Base-by-base conservation (phyloP, 2,888 invertebrate genomes). In the Scotopteryx bipunctaria region DNA sequence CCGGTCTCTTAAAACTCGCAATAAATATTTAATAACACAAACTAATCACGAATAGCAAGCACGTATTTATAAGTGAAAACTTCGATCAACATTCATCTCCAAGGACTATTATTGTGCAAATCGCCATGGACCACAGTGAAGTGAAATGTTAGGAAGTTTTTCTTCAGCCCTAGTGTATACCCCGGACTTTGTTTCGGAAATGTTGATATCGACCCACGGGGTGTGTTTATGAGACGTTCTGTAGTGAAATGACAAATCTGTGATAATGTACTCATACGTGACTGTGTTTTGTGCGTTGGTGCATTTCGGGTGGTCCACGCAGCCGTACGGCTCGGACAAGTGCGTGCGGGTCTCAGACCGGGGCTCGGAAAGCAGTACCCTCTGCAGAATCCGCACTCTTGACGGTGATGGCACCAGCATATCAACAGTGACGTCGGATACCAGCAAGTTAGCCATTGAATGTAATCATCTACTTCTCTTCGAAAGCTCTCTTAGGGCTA, bases 381-480 rank as follows among this genome's bases (percentile, higher is more conserved):
- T 93, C 53, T 96, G 96, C 80, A 92, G 92, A 71, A 88, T 95
- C 69, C 91, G 95, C 61, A 93, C 94, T 59, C 91, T 95, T 55
- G 95, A 95, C 61, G 92, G 93, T 46, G 92, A 93, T 59, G 93
- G 93, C 37, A 91, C 93, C 65, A 94, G 93, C 69, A 91, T 94
- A 62, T 90, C 91, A 61, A 83, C 92, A 58, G 84, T 92, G 52
- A 81, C 91, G 43, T 68, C 94, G 31, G 96, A 96, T 75, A 94
- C 96, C 32, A 93, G 93, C 61, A 93, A 92, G 58, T 88, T 97
- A 60, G 92, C 93, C 62, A 92, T 97, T 61, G 93, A 93, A 71
- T 97, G 97, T 86, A 95, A 94, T 80, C 94, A 94, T 72, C 93
- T 94, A 57, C 91, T 96, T 66, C 91, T 95, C 51, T 94, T 94